Evolutionary conservation across 2,888 invertebrate species (phyloP).

Genomic region (Ctena decussata): DNA sequence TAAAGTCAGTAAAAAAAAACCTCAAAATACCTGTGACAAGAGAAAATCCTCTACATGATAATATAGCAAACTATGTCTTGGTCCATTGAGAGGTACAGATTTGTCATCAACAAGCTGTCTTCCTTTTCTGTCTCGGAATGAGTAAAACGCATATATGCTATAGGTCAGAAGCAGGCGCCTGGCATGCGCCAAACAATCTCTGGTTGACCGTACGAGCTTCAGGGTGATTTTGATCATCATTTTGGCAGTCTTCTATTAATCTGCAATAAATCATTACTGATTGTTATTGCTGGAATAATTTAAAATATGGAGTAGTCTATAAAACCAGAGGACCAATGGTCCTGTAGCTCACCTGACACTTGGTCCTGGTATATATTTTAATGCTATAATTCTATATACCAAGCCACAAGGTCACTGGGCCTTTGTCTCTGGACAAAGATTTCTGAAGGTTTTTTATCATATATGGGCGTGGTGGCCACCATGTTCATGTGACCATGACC

Average conservation of each 20-base stretch:
- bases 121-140: constrained; percentile 70
- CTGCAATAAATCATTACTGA: not conserved
- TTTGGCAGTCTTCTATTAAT: not conserved
- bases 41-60: constrained; percentile 68
- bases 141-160: constrained; percentile 71
- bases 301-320: too few relatives aligned
- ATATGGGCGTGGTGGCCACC: too few relatives aligned
- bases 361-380: too few relatives aligned
- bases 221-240: constrained; percentile 72
- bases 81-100: constrained; percentile 59
- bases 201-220: constrained; percentile 66
- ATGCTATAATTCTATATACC: too few relatives aligned
- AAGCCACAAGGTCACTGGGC: too few relatives aligned
- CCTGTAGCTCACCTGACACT: too few relatives aligned
- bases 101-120: constrained; percentile 62
- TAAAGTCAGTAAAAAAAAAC: too few relatives aligned
- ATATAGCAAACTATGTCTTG: constrained; percentile 67
- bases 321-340: too few relatives aligned
- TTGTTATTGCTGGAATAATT: too few relatives aligned
- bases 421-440: too few relatives aligned
- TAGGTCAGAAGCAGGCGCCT: constrained; percentile 65
- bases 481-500: too few relatives aligned
- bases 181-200: constrained; percentile 66
- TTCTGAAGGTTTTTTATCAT: too few relatives aligned
- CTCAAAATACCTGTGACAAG: constrained; percentile 72